Base-by-base conservation (phyloP, 1,140 invertebrate genomes). In the Dinoponera quadriceps region DNA sequence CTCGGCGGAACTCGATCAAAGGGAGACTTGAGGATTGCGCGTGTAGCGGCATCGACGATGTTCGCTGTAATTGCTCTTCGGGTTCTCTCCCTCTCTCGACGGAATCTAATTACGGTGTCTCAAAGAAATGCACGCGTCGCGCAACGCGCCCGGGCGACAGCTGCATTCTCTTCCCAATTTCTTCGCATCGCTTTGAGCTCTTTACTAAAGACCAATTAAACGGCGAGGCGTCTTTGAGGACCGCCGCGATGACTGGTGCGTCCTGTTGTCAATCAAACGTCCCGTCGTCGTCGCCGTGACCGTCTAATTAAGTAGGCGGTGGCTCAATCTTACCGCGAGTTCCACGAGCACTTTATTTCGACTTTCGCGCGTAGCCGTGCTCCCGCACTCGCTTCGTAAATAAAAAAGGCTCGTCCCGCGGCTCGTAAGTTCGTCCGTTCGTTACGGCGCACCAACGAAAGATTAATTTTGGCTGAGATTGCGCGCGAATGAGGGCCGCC, bases 201-300 rank as follows among this genome's bases (percentile, higher is more conserved):
- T 78, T 38, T 51, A 22, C 55, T 38, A 57, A 81, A 71, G 48
- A 62, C 48, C 81, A 88, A 87, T 88, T 85, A 88, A 87, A 87
- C 48, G 57, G 25, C 22, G 16, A 25, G 20, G n/a, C 33, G 20
- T 55, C 82, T 75, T 87, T 71, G 82, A 69, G 55, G 22, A 44
- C 25, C 22, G 57, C 14, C 74, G 48, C 57, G 74, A 84, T 84
- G 85, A 87, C 86, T 87, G 82, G 75, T 87, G 86, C 75, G 54
- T 73, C 69, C 82, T 69, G 27, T 71, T 82, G 83, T 87, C 85
- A 65, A 85, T 71, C 85, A 87, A 49, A 75, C 71, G 82, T 75
- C n/a, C 82, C 74, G 65, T 85, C 59, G 22, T 84, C 68, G 83
- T 66, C 74, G 55, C 68, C 51, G 57, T 49, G 82, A 57, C 73